Evolutionary conservation across 2,888 invertebrate species (phyloP).

Genomic region (Desoria tigrina): DNA sequence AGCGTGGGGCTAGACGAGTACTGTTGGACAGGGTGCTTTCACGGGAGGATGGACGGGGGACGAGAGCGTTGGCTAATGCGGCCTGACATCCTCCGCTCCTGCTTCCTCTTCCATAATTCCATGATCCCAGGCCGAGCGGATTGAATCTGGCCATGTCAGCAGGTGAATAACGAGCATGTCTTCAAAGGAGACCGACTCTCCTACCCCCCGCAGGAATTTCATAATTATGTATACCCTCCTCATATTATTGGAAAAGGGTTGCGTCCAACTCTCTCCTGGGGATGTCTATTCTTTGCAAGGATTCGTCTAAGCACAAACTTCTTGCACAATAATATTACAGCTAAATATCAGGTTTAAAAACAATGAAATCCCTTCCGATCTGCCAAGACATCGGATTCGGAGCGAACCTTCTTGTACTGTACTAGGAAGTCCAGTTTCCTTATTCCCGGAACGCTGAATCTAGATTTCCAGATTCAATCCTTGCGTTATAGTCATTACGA

Average conservation of each 20-base stretch:
- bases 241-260: not conserved
- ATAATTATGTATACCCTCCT: constrained; percentile 52
- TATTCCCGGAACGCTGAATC: too few relatives aligned
- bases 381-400: too few relatives aligned
- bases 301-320: too few relatives aligned
- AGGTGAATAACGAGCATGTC: constrained; percentile 53
- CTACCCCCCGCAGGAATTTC: constrained; percentile 53
- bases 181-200: constrained; percentile 52
- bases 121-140: constrained; percentile 24
- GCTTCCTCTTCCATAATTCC: constrained; percentile 11
- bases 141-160: constrained; percentile 48
- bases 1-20: constrained; percentile 25
- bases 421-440: too few relatives aligned
- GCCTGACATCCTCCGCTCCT: constrained; percentile 48
- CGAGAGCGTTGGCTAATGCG: constrained; percentile 31
- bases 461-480: too few relatives aligned
- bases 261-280: not conserved
- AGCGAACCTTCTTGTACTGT: too few relatives aligned
- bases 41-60: constrained; percentile 27
- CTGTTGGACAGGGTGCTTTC: constrained; percentile 11
- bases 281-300: too few relatives aligned
- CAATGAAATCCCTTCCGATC: too few relatives aligned
- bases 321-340: too few relatives aligned
- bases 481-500: too few relatives aligned
- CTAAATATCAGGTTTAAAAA: too few relatives aligned